Conservation (phyloP, 92 coral and sea anemone species). For the Meandrina meandrites region DNA sequence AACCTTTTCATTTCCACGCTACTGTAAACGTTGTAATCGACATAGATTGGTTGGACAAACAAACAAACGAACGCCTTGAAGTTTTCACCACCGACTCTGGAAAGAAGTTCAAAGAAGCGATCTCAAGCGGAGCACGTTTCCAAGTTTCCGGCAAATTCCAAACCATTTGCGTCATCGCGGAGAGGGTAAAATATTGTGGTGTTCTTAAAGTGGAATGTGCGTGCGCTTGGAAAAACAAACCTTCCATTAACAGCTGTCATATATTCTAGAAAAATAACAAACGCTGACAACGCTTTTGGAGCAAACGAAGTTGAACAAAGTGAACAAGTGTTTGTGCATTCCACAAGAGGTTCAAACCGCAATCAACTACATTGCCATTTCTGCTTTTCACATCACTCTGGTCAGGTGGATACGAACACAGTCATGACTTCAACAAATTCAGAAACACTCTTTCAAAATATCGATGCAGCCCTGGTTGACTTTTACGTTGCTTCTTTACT, state of each 20-base stretch:
- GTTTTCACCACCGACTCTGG: not conserved
- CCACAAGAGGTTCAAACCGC: not conserved
- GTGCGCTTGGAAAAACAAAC: slow-evolving; percentile 21
- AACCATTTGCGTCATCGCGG: not conserved
- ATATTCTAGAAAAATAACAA: slow-evolving; percentile 5
- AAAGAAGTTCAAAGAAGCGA: not conserved
- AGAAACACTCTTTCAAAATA: not conserved
- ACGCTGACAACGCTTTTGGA: not conserved
- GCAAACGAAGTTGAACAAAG: not conserved
- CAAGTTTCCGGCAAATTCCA: slow-evolving; percentile 7
- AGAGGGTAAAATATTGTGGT: not conserved
- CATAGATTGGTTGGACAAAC: slow-evolving; percentile 43
- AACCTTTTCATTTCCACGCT: not conserved
- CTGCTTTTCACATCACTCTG: not conserved
- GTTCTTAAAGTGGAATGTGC: not conserved
- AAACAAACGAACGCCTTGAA: slow-evolving; percentile 27
- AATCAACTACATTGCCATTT: not conserved
- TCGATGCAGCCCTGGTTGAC: slow-evolving; percentile 47
- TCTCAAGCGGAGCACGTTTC: not conserved
- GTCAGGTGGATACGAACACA: not conserved
- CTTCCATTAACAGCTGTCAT: not conserved
- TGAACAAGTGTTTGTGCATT: not conserved
- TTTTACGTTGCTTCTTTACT: slow-evolving; percentile 56
- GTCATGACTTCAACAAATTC: slow-evolving; percentile 26
- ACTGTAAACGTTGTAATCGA: slow-evolving; percentile 43